Base-by-base conservation (phyloP, 1,140 invertebrate genomes). In the Nasonia vitripennis region DNA sequence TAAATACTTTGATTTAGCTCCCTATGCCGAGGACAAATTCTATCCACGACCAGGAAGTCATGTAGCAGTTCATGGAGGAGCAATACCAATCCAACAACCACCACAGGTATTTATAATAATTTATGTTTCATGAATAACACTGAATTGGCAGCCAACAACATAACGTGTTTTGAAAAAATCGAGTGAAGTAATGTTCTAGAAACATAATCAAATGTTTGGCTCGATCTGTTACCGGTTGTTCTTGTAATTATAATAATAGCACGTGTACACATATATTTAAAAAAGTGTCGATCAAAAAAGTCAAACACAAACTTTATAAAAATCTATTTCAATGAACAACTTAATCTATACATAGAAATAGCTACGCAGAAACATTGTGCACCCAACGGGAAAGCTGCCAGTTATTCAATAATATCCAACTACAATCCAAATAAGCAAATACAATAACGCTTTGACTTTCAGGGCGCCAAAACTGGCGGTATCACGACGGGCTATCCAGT, bases 401-500 rank as follows among this genome's bases (percentile, higher is more conserved):
- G 37, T 20, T 23, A 78, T 55, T 78, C 31, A 17, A 34, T 62
- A 62, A 20, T 45, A 45, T 45, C 9, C 20, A 62, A 62, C 17
- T 7, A 62, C 17, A 7, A 62, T 62, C 48, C 3, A 10, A 51
- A 51, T 51, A 51, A 51, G 10, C 11, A 51, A 27, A 62, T 62
- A 62, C 17, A 62, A 27, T 62, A 62, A 62, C 17, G 41, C 6
- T 20, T 62, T 7, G 17, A 20, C 86, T 88, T 87, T 27, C 45
- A 94, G 94, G 92, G 92, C 48, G 91, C 92, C 20, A 94, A 95
- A 87, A 93, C 93, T 10, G 94, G 94, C 70, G 93, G 94, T 45
- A 95, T 95, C 68, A 95, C 94, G 41, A 93, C 94, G 7, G 94
- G 94, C 37, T 95, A 94, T 91, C 94, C 94, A 45, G 93, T 95